Conservation (phyloP, 1,140 invertebrate genomes). For the Nephotettix cincticeps region DNA sequence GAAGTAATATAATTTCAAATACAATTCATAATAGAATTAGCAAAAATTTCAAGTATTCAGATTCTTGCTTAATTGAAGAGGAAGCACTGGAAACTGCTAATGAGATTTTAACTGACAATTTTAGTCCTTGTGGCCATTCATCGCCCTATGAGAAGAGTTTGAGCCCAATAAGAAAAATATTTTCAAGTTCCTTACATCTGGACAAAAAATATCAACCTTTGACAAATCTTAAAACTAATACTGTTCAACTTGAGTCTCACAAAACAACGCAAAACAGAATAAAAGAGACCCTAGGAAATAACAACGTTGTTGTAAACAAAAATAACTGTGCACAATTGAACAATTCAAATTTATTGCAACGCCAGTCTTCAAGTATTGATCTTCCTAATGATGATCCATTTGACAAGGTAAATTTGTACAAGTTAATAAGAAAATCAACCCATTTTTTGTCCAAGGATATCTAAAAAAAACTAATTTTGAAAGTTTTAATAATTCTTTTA, state of each 20-base stretch:
- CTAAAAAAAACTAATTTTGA: too few species aligned
- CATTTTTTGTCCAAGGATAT: too few species aligned
- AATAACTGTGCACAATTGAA: neutral
- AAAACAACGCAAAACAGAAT: neutral
- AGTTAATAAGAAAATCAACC: too few species aligned
- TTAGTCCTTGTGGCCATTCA: neutral
- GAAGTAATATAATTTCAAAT: neutral
- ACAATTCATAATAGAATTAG: neutral
- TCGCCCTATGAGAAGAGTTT: neutral
- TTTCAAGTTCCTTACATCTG: constrained; percentile 21
- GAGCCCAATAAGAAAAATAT: constrained; percentile 23
- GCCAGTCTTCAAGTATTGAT: neutral
- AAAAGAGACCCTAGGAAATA: neutral
- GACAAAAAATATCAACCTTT: constrained; percentile 17
- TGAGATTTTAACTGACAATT: neutral
- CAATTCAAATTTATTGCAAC: neutral
- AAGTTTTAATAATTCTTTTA: too few species aligned
- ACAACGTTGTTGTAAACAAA: neutral
- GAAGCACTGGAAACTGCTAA: neutral
- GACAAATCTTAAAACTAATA: neutral
- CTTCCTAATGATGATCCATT: constrained; percentile 13
- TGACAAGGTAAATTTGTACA: constrained; percentile 15
- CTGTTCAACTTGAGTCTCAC: neutral
- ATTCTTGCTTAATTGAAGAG: neutral
- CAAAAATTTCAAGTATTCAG: neutral